Percentiles rank a stretch among this genome's conserved stretches.
Conservation (phyloP, 2,888 invertebrate genomes). For the Bruchidius siliquastri region DNA sequence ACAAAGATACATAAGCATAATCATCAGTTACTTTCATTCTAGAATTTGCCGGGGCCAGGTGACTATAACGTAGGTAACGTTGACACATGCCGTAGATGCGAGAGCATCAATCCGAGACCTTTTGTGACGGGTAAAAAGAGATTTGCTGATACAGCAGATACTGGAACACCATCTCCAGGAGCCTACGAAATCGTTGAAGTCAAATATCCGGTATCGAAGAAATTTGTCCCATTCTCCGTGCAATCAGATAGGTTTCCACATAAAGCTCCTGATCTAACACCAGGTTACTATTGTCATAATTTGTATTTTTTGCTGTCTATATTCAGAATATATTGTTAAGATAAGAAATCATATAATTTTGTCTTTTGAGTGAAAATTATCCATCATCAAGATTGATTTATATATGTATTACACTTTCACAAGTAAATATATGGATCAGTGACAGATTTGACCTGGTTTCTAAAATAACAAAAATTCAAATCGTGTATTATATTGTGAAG, state of each 20-base stretch:
- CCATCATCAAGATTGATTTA: too few relatives aligned
- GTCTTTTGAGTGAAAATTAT: too few relatives aligned
- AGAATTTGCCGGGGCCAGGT: constrained; percentile 34
- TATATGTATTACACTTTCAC: too few relatives aligned
- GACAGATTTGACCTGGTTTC: too few relatives aligned
- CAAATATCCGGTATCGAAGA: constrained; percentile 20
- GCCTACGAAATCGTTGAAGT: constrained; percentile 21
- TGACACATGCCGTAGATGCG: constrained; percentile 14
- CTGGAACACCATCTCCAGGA: constrained; percentile 27
- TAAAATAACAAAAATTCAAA: too few relatives aligned
- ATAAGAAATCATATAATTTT: too few relatives aligned
- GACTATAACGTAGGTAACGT: constrained; percentile 25
- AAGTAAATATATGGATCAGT: too few relatives aligned
- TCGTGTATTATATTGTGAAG: too few relatives aligned
- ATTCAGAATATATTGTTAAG: too few relatives aligned
- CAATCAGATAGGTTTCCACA: not conserved
- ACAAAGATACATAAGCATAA: too few relatives aligned
- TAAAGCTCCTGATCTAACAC: not conserved
- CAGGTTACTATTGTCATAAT: too few relatives aligned
- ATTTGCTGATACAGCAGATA: constrained; percentile 15
- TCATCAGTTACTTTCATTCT: not conserved
- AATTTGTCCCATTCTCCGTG: constrained; percentile 20
- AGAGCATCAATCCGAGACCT: constrained; percentile 30
- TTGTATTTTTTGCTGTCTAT: too few relatives aligned
- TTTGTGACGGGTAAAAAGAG: constrained; percentile 29